phyloP scores from a whole-genome alignment of 2,797 vertebrate species.

The Aldrovandia affinis region DNA sequence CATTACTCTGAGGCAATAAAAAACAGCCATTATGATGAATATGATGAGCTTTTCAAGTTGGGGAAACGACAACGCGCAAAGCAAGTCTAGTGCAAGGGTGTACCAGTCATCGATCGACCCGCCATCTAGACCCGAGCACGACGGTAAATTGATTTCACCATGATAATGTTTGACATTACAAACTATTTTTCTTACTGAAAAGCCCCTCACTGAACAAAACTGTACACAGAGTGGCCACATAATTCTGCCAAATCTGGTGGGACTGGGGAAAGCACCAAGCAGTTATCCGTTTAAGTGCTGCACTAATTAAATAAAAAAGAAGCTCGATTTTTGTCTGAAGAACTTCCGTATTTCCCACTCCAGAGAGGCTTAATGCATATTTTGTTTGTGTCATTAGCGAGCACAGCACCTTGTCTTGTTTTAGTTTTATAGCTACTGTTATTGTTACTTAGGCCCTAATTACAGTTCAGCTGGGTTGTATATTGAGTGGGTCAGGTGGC shows the following conservation, averaged over 20 bases:
- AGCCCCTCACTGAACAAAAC: slow-evolving; percentile 12
- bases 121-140: background rate
- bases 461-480: slow-evolving; percentile 28
- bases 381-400: slow-evolving; percentile 21
- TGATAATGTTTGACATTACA: slow-evolving; percentile 1
- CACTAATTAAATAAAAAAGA: slow-evolving; percentile 27
- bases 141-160: slow-evolving; percentile 1
- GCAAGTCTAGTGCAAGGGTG: no score
- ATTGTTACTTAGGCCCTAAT: background rate
- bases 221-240: slow-evolving; percentile 11
- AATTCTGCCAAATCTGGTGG: slow-evolving; percentile 21
- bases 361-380: slow-evolving; percentile 6
- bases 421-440: slow-evolving; percentile 1
- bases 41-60: no score
- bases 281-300: slow-evolving; percentile 26
- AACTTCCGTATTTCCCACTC: slow-evolving; percentile 24
- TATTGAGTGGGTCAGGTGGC: slow-evolving; percentile 36
- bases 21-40: no score
- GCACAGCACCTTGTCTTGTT: background rate
- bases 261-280: background rate
- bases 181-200: slow-evolving; percentile 14
- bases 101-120: background rate
- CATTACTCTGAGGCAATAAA: no score
- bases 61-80: no score
- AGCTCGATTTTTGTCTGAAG: background rate